Percentiles rank a stretch among this genome's conserved stretches.
phyloP scores from a whole-genome alignment of 2,888 invertebrate genomes.

The Drosophila melanocephala region DNA sequence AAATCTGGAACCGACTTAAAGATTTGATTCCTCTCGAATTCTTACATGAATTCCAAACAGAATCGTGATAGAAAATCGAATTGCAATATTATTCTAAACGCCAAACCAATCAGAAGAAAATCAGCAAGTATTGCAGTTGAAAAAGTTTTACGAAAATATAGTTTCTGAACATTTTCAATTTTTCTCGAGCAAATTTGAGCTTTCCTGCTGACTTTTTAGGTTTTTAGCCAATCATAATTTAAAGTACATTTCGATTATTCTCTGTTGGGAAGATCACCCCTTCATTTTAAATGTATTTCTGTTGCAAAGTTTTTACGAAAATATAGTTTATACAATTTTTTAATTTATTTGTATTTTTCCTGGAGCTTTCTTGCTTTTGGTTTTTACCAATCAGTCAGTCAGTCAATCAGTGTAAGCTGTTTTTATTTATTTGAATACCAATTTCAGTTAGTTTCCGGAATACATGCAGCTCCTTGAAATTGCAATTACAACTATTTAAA shows the following conservation, averaged over 20 bases:
- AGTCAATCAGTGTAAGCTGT: neutral
- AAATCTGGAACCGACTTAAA: neutral
- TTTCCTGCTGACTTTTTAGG: rapidly evolving
- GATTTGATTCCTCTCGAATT: neutral
- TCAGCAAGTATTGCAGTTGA: no score
- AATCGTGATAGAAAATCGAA: no score
- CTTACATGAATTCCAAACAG: no score
- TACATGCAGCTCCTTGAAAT: neutral
- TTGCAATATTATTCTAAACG: no score
- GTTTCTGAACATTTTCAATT: neutral
- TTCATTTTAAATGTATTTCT: no score
- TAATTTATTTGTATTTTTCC: neutral
- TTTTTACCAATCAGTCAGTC: neutral
- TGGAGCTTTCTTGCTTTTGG: neutral
- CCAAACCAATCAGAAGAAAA: no score
- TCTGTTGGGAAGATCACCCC: no score
- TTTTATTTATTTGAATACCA: neutral
- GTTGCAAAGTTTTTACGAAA: no score
- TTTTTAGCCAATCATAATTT: neutral
- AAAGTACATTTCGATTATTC: neutral
- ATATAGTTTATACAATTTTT: neutral
- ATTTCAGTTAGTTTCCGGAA: neutral
- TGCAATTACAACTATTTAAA: neutral
- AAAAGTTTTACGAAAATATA: neutral
- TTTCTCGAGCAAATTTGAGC: neutral